Evolutionary conservation across 2,797 vertebrate species (phyloP), one percentile per base, ranked within the genome.

Genomic region (Parambassis ranga): DNA sequence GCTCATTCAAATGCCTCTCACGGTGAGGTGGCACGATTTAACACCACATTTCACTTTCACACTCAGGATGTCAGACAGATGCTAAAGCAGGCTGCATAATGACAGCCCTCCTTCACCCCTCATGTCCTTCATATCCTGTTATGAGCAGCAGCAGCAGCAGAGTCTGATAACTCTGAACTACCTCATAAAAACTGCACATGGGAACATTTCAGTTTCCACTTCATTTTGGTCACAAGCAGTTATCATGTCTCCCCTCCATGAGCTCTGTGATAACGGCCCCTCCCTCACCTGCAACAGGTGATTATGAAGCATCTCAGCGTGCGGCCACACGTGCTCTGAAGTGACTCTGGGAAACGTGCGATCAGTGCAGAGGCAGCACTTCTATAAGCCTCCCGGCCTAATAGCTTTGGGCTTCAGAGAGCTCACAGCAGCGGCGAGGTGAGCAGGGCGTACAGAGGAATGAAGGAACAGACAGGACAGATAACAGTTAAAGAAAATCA

Each of bases 311-410:
- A 20, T 41, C 64, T 51, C 63, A 18, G 73, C 11, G 2, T 15
- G 59, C 69, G 56, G 73, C 20, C 2, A 64, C 79, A 75, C 23
- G 10, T 79, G 80, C 78, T 71, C 70, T 36, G 37, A 55, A 36
- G 74, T 44, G 68, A 83, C 74, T 74, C 39, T 5, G 7, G 50
- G 64, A 79, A 78, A 79, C 16, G 41, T 77, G 79, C 84, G 79
- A 42, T 55, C 48, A 35, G 42, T 39, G 70, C 79, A 2, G 55
- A 83, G 64, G 71, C 78, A 79, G 79, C 82, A 65, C 57, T 77
- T 80, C 70, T 42, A 13, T 35, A 64, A 73, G 72, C 72, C 72
- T 49, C 35, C 46, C 56, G 3, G 67, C 13, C 62, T 73, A 71
- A 75, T 52, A 70, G 74, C 35, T 31, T 19, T 6, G 79, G 39